Evolutionary conservation across 1,140 invertebrate genomes (phyloP).

Genomic region (Oreohelix idahoensis): DNA sequence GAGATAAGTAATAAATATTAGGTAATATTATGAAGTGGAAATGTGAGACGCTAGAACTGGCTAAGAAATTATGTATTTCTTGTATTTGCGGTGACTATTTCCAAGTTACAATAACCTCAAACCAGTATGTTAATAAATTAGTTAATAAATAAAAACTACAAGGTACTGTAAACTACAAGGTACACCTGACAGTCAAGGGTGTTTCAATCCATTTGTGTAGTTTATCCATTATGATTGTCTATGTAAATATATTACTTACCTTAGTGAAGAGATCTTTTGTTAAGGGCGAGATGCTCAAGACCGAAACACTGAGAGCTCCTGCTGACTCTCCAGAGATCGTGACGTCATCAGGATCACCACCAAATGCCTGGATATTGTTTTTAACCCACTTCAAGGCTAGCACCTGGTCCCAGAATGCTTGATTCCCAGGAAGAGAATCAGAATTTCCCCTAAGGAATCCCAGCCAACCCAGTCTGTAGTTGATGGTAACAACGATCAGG

Average conservation of each 20-base stretch:
- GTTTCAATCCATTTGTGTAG: too few relatives aligned
- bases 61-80: too few relatives aligned
- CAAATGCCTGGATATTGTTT: slow-evolving; percentile 60
- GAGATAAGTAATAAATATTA: background rate
- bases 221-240: too few relatives aligned
- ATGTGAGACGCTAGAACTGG: too few relatives aligned
- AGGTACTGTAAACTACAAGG: too few relatives aligned
- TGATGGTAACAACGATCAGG: slow-evolving; percentile 75
- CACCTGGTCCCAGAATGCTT: slow-evolving; percentile 86
- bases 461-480: slow-evolving; percentile 74
- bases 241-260: background rate
- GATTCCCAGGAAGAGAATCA: slow-evolving; percentile 72
- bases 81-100: too few relatives aligned
- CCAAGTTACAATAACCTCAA: too few relatives aligned
- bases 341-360: slow-evolving; percentile 53
- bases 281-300: slow-evolving; percentile 42
- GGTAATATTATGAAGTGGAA: background rate
- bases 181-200: too few relatives aligned
- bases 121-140: too few relatives aligned
- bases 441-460: slow-evolving; percentile 60
- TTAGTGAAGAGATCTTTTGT: slow-evolving; percentile 48
- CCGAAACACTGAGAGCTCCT: slow-evolving; percentile 40
- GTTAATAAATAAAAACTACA: too few relatives aligned
- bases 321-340: slow-evolving; percentile 62
- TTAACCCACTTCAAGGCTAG: slow-evolving; percentile 87